Conservation (phyloP, 2,113 vertebrate genomes). For the Axis porcinus region DNA sequence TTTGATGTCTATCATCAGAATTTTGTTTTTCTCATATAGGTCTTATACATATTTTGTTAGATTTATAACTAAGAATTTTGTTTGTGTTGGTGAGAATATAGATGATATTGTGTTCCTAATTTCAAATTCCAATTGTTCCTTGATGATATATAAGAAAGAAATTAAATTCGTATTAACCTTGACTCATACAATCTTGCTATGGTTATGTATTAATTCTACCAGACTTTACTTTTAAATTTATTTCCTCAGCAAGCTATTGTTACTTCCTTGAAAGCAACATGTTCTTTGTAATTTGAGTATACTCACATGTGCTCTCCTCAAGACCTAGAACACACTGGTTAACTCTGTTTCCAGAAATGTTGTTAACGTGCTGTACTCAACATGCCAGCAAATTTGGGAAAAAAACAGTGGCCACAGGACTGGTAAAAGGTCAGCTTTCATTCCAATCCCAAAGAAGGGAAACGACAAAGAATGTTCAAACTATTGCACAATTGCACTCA, state of each 20-base stretch:
- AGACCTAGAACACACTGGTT: not conserved
- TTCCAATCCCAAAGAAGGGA: not conserved
- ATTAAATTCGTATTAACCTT: not conserved
- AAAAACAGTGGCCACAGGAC: not conserved
- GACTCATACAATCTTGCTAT: not conserved
- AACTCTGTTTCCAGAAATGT: not conserved
- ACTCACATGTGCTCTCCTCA: not conserved
- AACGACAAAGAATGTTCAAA: not conserved
- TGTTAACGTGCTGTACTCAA: not conserved
- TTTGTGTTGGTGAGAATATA: not conserved
- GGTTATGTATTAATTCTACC: not conserved
- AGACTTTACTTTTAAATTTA: not conserved
- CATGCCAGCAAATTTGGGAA: not conserved
- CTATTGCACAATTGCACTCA: not conserved
- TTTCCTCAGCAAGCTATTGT: not conserved
- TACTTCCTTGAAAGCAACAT: not conserved
- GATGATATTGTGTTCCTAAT: not conserved
- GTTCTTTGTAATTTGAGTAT: not conserved
- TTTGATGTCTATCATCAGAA: not conserved
- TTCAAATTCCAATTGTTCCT: not conserved
- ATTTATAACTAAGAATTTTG: not conserved
- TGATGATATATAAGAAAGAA: not conserved
- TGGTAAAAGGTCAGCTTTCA: not conserved
- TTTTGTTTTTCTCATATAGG: not conserved
- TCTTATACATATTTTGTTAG: not conserved